These are phyloP conservation scores for Zaprionus ornatus DNA, from an alignment of 1,140 invertebrate species.

Conservation along the genomic window DNA sequence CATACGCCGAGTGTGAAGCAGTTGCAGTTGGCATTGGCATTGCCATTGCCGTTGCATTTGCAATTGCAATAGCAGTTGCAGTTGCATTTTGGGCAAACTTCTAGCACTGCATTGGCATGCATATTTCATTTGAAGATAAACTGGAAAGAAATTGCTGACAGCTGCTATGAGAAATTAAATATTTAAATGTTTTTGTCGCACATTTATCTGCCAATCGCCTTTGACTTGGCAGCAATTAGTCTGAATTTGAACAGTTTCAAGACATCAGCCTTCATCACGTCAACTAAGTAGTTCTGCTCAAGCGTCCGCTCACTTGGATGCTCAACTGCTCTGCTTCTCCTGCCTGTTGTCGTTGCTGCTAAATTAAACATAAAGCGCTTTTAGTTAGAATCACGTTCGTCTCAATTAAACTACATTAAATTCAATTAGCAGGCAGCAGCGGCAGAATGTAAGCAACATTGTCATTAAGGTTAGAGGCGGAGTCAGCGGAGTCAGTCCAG, in stretches of 20 bases:
- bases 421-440: constrained; percentile 75
- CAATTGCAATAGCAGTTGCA: constrained; percentile 7
- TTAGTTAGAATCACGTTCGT: constrained; percentile 82
- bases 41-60: constrained; percentile 35
- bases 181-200: constrained; percentile 63
- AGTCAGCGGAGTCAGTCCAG: constrained; percentile 23
- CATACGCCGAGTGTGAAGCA: constrained; percentile 72
- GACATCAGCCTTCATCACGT: constrained; percentile 49
- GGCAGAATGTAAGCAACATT: constrained; percentile 68
- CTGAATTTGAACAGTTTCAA: constrained; percentile 72
- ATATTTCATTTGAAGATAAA: constrained; percentile 72
- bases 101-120: constrained; percentile 40
- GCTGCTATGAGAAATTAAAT: constrained; percentile 67
- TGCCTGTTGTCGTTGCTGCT: constrained; percentile 53
- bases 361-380: constrained; percentile 82
- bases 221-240: constrained; percentile 71
- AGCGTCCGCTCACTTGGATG: not conserved
- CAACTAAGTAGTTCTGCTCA: constrained; percentile 29
- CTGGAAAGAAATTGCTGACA: constrained; percentile 69
- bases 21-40: constrained; percentile 37
- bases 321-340: not conserved
- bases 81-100: constrained; percentile 4
- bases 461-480: constrained; percentile 64
- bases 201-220: constrained; percentile 54
- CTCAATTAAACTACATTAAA: constrained; percentile 83